Evolutionary conservation across 2,888 invertebrate genomes (phyloP), one percentile per base, ranked within the genome.

Genomic region (Thumatha senex): DNA sequence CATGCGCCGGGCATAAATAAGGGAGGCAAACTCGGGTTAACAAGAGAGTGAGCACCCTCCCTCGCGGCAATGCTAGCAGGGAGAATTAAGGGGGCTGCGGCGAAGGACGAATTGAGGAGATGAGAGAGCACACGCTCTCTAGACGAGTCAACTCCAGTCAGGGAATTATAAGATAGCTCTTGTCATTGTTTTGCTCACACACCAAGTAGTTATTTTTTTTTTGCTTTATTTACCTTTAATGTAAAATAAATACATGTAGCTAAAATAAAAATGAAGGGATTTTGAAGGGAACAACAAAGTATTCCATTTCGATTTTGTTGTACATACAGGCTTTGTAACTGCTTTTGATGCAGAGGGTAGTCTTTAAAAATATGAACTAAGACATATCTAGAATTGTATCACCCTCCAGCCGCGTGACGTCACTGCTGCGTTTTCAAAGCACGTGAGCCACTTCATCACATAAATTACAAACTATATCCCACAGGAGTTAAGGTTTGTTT

Each of bases 31-130:
- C 88, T 84, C 86, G 86, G 86, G 84, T 89, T 88, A 89, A 86
- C 86, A 83, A 87, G 89, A 86, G 86, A 86, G 80, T 78, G 84
- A 81, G 81, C 81, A 76, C 76, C 81, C 86, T 70, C 84, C 83
- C 82, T 71, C 77, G 73, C 74, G 72, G 76, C 82, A 77, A 73
- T 74, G 81, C 80, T 80, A 80, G 80, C 70, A 77, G 85, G 86
- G 86, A 82, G 87, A 84, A 83, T 80, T 78, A 80, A 84, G 90
- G 89, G 89, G 89, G 89, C 78, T 89, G 89, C 80, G 89, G 89
- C 89, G 91, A 90, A 90, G 91, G 91, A 90, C 91, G 89, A 91
- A 89, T 89, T 91, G 90, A 91, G 91, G 90, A 91, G 91, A 90
- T 89, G 89, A 89, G 89, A 89, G 89, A 90, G 89, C 87, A 86